Percentiles rank a stretch among this genome's conserved stretches.
These are phyloP conservation scores for Vombatus ursinus DNA, from an alignment of 2,113 vertebrate species.

Conservation along the genomic window DNA sequence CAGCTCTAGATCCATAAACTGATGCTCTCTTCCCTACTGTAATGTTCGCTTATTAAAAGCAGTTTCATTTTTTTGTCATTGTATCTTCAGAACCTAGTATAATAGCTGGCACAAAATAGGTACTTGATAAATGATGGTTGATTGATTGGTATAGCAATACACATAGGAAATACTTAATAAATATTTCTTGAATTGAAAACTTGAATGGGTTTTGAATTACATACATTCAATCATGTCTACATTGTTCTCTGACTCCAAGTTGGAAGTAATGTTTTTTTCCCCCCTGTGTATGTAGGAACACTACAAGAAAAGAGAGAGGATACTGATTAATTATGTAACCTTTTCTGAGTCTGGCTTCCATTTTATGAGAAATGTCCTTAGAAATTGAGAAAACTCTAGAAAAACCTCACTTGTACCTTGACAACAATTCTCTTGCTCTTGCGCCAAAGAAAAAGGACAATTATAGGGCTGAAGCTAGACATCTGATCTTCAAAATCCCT, in stretches of 20 bases:
- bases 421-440: neutral
- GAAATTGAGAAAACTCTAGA: constrained; percentile 31
- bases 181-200: neutral
- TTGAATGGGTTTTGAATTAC: neutral
- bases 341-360: neutral
- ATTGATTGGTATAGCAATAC: neutral
- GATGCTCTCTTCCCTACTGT: neutral
- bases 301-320: neutral
- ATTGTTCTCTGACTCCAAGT: constrained; percentile 14
- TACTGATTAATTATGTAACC: constrained; percentile 19
- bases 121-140: neutral
- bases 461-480: neutral
- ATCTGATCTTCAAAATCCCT: neutral
- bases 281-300: neutral
- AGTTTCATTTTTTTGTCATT: neutral
- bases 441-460: neutral
- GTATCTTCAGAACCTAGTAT: neutral
- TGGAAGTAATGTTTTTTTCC: constrained; percentile 21
- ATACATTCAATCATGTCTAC: neutral
- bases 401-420: neutral
- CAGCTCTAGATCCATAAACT: neutral
- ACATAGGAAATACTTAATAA: neutral
- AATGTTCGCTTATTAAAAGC: neutral
- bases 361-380: constrained; percentile 52
- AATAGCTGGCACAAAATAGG: neutral